A percentile compares a stretch with the other conserved stretches of the same genome.
These are phyloP conservation scores for Dryobotodes eremita DNA, from an alignment of 2,888 invertebrate species.

Conservation along the genomic window DNA sequence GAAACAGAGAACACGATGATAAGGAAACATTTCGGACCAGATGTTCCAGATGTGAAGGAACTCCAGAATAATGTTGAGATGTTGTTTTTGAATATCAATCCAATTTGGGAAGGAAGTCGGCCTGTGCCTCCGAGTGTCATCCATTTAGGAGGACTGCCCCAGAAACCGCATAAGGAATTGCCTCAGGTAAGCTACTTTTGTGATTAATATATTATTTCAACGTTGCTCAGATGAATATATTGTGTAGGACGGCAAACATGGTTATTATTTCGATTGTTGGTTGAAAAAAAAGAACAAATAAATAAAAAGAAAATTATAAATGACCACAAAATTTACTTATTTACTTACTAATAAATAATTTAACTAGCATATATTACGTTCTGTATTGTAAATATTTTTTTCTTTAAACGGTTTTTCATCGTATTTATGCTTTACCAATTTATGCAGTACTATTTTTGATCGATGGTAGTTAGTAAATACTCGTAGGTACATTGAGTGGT, in stretches of 20 bases:
- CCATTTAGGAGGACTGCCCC: conserved; percentile 83
- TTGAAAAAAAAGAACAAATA: not conserved
- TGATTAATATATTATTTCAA: not conserved
- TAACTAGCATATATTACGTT: not conserved
- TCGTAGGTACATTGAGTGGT: not conserved
- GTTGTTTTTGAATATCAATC: conserved; percentile 83
- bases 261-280: not conserved
- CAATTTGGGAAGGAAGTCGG: conserved; percentile 76
- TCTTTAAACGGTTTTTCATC: not conserved
- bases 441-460: not conserved
- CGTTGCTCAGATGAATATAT: not conserved
- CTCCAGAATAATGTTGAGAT: conserved; percentile 75
- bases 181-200: conserved; percentile 75
- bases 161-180: conserved; percentile 77
- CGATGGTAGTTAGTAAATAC: not conserved
- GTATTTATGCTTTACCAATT: not conserved
- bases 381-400: too few relatives aligned
- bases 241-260: not conserved
- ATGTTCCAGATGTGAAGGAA: conserved; percentile 65
- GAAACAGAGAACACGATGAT: conserved; percentile 57
- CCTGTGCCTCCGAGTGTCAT: conserved; percentile 82
- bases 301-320: not conserved
- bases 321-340: not conserved
- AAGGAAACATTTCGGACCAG: conserved; percentile 67
- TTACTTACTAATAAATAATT: not conserved